Evolutionary conservation across 2,797 vertebrate species (phyloP).

Genomic region (Enteromius fasciolatus): DNA sequence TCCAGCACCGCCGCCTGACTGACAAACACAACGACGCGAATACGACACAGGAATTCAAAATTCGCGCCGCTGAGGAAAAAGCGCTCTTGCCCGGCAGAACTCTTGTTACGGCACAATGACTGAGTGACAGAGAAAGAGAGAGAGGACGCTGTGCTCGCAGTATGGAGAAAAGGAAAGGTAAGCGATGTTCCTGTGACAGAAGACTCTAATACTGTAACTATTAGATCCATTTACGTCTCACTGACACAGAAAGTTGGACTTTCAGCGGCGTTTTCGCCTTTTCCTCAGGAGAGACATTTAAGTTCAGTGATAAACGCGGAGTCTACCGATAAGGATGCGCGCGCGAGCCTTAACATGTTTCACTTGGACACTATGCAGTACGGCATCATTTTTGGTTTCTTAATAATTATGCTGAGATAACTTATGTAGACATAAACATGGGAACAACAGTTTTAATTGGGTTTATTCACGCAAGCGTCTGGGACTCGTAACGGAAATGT

Average conservation of each 20-base stretch:
- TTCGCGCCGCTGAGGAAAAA: slow-evolving; percentile 30
- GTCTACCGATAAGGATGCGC: background rate
- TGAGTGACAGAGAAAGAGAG: slow-evolving; percentile 37
- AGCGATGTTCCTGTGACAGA: slow-evolving; percentile 15
- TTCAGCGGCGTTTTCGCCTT: background rate
- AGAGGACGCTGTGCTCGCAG: slow-evolving; percentile 47
- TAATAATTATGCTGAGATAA: background rate
- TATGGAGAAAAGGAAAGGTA: slow-evolving; percentile 69
- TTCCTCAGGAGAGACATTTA: slow-evolving; percentile 9
- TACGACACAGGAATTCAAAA: slow-evolving; percentile 25
- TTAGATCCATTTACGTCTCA: background rate
- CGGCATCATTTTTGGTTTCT: background rate
- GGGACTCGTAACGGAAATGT: background rate
- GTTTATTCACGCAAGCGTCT: background rate
- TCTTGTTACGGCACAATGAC: slow-evolving; percentile 4
- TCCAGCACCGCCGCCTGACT: slow-evolving; percentile 25
- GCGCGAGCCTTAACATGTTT: background rate
- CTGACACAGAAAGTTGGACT: background rate
- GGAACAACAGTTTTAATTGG: background rate
- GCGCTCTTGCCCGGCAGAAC: slow-evolving; percentile 5
- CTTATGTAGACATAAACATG: background rate
- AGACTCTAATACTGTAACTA: background rate
- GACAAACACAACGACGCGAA: slow-evolving; percentile 27
- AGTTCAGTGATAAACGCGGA: slow-evolving; percentile 35
- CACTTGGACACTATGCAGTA: background rate